Conservation (phyloP, 1,140 invertebrate species). For the Aporrectodea caliginosa region DNA sequence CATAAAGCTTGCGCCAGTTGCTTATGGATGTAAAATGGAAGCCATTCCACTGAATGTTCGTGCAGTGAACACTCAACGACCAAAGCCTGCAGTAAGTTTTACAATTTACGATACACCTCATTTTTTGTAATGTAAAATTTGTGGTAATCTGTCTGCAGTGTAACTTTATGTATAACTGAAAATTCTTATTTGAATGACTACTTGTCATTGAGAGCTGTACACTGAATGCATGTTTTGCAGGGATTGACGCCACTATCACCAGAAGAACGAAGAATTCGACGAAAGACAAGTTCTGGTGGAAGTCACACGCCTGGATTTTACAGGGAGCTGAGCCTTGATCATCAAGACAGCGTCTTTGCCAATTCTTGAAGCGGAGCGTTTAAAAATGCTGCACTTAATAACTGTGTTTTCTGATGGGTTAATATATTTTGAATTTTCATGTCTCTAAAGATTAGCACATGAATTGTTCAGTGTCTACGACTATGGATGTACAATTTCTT, state of each 20-base stretch:
- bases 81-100: slow-evolving; percentile 10
- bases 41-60: slow-evolving; percentile 81
- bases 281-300: not conserved
- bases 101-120: too few species aligned
- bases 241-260: not conserved
- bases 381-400: too few species aligned
- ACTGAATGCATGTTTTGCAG: not conserved
- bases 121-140: too few species aligned
- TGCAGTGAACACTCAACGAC: slow-evolving; percentile 77
- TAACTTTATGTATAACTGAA: too few species aligned
- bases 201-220: too few species aligned
- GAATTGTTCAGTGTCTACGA: too few species aligned
- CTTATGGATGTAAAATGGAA: slow-evolving; percentile 95
- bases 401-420: too few species aligned
- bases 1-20: slow-evolving; percentile 93
- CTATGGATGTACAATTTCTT: too few species aligned
- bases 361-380: not conserved
- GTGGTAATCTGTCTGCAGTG: too few species aligned
- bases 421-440: too few species aligned
- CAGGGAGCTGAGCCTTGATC: not conserved
- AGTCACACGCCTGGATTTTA: not conserved
- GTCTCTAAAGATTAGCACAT: too few species aligned
- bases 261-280: not conserved
- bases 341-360: not conserved
- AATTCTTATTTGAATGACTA: too few species aligned